Percentiles rank a stretch among this genome's conserved stretches.
These are phyloP conservation scores for Nymphicus hollandicus DNA, from an alignment of 2,113 vertebrate genomes.

Conservation along the genomic window DNA sequence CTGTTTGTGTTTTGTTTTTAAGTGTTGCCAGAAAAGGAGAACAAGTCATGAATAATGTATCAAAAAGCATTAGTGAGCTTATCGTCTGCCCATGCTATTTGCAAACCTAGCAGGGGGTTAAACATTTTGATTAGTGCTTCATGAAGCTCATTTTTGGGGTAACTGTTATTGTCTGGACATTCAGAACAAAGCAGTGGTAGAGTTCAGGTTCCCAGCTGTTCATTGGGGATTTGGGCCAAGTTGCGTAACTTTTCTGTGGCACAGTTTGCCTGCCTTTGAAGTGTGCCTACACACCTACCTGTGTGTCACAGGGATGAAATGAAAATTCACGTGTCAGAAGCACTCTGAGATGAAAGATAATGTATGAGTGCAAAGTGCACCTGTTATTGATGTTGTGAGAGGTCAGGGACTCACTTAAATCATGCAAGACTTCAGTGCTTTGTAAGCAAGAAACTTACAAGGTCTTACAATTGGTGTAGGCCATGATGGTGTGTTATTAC, in stretches of 20 bases:
- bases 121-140: constrained; percentile 64
- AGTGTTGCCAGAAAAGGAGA: constrained; percentile 5
- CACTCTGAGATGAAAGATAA: neutral
- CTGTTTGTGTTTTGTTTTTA: neutral
- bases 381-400: neutral
- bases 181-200: constrained; percentile 18
- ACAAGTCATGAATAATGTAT: constrained; percentile 54
- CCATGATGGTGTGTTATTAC: neutral
- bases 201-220: constrained; percentile 48
- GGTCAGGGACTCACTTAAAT: neutral
- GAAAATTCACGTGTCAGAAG: constrained; percentile 14
- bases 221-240: neutral
- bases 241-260: constrained; percentile 6
- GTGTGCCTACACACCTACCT: neutral
- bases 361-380: constrained; percentile 9
- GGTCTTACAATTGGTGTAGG: neutral
- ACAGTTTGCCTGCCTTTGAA: constrained; percentile 35
- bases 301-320: neutral
- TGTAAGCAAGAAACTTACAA: neutral
- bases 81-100: constrained; percentile 23
- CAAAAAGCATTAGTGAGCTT: constrained; percentile 61
- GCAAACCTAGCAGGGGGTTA: constrained; percentile 57
- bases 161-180: neutral
- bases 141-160: constrained; percentile 35
- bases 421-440: neutral